phyloP scores from a whole-genome alignment of 2,113 vertebrate species.

The Macrotus californicus region DNA sequence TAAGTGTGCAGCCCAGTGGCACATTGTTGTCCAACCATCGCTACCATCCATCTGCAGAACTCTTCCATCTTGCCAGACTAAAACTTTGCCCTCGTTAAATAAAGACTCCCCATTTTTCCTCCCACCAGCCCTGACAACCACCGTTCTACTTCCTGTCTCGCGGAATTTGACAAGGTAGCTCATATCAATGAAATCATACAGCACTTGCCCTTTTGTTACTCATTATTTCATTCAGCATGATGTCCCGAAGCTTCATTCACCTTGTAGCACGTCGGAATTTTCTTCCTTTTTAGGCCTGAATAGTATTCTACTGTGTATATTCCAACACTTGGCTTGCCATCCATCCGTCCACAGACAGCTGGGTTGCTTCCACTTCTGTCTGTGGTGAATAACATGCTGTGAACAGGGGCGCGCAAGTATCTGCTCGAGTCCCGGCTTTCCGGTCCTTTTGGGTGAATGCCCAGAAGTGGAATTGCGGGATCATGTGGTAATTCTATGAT shows the following conservation, averaged over 20 bases:
- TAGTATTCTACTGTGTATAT: background rate
- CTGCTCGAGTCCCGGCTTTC: background rate
- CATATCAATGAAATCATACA: background rate
- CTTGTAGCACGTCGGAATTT: background rate
- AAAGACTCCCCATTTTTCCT: background rate
- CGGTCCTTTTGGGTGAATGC: too few species aligned
- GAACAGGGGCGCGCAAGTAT: accelerated
- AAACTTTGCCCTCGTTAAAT: background rate
- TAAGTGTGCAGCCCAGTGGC: background rate
- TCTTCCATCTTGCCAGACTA: background rate
- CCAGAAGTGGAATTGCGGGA: background rate
- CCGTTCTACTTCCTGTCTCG: background rate
- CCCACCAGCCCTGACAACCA: background rate
- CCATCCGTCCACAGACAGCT: background rate
- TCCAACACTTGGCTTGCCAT: background rate
- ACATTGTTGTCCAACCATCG: background rate
- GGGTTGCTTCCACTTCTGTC: background rate
- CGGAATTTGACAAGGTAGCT: background rate
- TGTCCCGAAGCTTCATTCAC: too few species aligned
- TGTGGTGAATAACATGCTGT: background rate
- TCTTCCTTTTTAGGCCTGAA: background rate
- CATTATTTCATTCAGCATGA: background rate
- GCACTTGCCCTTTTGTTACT: background rate
- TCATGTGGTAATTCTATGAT: background rate
- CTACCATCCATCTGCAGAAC: background rate